phyloP scores from a whole-genome alignment of 1,140 invertebrate genomes.

The Acromyrmex charruanus region DNA sequence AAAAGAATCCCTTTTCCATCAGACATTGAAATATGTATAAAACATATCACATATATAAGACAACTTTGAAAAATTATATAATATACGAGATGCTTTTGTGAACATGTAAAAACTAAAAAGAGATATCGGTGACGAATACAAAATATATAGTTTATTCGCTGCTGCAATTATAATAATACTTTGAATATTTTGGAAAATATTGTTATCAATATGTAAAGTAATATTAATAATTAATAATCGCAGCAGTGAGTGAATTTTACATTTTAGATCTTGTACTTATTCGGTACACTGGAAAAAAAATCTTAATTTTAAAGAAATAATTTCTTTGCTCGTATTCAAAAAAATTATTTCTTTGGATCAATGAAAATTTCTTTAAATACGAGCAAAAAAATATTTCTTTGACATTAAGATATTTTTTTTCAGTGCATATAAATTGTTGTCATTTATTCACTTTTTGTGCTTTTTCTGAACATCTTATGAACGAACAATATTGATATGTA shows the following conservation, averaged over 20 bases:
- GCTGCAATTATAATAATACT: no score
- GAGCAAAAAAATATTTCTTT: no score
- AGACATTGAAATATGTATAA: not conserved
- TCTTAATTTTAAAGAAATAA: not conserved
- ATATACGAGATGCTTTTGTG: not conserved
- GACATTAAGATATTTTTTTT: no score
- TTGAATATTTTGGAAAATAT: not conserved
- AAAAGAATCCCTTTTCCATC: constrained; percentile 18
- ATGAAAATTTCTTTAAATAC: no score
- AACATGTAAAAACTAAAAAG: not conserved
- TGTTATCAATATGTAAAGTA: not conserved
- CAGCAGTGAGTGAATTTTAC: not conserved
- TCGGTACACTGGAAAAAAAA: not conserved
- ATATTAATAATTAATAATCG: not conserved
- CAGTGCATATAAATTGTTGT: not conserved
- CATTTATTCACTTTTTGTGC: not conserved
- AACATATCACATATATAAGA: constrained; percentile 9
- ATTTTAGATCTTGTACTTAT: not conserved
- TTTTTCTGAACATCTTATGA: not conserved
- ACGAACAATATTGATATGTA: not conserved
- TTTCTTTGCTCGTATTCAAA: no score
- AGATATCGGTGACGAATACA: not conserved
- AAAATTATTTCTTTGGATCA: no score
- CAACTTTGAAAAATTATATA: not conserved
- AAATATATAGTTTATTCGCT: no score